Conservation (phyloP, 2,888 invertebrate species). For the Aphodius sticticus region DNA sequence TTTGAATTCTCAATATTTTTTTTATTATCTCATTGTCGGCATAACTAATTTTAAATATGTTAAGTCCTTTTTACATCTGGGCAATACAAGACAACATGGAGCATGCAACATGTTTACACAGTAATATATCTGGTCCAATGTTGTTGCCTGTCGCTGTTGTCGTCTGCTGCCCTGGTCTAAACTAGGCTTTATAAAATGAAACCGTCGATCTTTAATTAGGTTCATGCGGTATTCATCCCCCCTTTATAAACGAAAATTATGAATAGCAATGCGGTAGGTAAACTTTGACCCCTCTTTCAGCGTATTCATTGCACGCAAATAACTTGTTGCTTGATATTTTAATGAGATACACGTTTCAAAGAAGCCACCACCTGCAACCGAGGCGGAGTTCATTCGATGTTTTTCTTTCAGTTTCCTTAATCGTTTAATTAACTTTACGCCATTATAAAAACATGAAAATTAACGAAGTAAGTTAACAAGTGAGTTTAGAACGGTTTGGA, state of each 20-base stretch:
- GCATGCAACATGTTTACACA: too few relatives aligned
- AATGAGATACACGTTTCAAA: background rate
- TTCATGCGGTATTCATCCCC: background rate
- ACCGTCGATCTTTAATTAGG: too few relatives aligned
- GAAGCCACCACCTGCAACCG: background rate
- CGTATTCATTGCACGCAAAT: background rate
- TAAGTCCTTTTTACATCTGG: too few relatives aligned
- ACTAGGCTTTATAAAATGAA: too few relatives aligned
- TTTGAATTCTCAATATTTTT: too few relatives aligned
- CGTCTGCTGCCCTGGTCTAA: too few relatives aligned
- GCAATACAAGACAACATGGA: too few relatives aligned
- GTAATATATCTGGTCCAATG: too few relatives aligned
- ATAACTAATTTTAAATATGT: too few relatives aligned
- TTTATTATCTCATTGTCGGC: too few relatives aligned
- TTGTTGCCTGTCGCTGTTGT: too few relatives aligned
- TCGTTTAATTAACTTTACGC: background rate
- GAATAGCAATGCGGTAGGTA: background rate
- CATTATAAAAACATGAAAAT: background rate
- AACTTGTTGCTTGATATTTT: background rate
- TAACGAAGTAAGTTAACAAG: background rate
- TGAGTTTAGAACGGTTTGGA: background rate
- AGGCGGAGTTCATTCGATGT: background rate
- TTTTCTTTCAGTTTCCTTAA: background rate
- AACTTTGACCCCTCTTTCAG: background rate
- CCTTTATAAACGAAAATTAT: too few relatives aligned